phyloP scores from a whole-genome alignment of 2,888 invertebrate genomes.

The Drosophila buzzatii region DNA sequence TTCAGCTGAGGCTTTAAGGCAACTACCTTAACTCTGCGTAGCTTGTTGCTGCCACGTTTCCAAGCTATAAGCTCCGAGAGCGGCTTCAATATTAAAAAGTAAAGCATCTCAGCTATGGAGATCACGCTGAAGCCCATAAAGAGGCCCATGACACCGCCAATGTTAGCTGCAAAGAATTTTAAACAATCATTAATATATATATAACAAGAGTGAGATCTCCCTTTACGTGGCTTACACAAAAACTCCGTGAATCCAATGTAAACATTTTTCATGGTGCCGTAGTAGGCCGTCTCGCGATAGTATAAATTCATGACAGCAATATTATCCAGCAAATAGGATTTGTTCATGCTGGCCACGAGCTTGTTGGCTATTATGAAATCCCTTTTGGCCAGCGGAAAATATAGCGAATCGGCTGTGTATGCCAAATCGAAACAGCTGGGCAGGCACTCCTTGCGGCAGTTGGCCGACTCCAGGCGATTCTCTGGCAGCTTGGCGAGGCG shows the following conservation, averaged over 20 bases:
- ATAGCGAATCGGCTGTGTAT: constrained; percentile 88
- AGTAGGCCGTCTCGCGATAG: constrained; percentile 90
- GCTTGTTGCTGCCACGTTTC: constrained; percentile 27
- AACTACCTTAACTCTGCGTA: neutral
- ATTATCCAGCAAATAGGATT: constrained; percentile 86
- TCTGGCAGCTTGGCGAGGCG: constrained; percentile 31
- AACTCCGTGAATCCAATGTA: constrained; percentile 93
- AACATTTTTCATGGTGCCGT: constrained; percentile 90
- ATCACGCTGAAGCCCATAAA: constrained; percentile 93
- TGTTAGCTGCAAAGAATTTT: constrained; percentile 88
- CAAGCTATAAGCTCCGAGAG: constrained; percentile 75
- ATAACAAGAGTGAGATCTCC: neutral
- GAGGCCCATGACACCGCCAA: constrained; percentile 92
- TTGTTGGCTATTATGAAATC: constrained; percentile 71
- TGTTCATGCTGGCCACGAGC: constrained; percentile 63
- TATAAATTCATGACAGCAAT: constrained; percentile 91
- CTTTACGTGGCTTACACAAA: constrained; percentile 87
- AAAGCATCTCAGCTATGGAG: constrained; percentile 91
- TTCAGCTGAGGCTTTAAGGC: neutral
- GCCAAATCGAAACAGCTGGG: constrained; percentile 90
- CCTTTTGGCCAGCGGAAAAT: constrained; percentile 84
- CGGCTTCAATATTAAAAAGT: constrained; percentile 89
- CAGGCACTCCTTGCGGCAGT: constrained; percentile 87
- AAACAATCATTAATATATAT: neutral
- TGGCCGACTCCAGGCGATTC: constrained; percentile 18